Evolutionary conservation across 2,113 vertebrate species (phyloP), one percentile per base, ranked within the genome.

Genomic region (Salvelinus namaycush): DNA sequence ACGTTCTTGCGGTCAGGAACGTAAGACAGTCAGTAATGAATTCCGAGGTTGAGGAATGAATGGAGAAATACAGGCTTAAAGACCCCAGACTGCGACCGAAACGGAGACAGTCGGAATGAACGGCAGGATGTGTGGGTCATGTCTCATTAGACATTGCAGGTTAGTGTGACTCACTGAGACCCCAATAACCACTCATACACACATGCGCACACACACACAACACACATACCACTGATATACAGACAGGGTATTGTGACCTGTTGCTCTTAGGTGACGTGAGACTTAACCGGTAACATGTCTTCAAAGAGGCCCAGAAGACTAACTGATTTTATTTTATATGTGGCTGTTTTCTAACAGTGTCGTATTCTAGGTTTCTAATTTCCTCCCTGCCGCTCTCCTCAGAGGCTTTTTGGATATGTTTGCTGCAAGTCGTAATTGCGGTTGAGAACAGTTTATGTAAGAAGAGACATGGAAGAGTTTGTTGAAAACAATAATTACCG

Each of bases 21-120:
- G 73, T 78, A 57, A 83, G 78, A 86, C 76, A 6, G 29, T 85
- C 80, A 78, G 78, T 83, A 80, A 83, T 76, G 64, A 64, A 78
- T 76, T 70, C 54, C n/a, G 78, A 27, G 74, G 71, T 60, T 76
- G 70, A 7, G 68, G 75, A 66, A 77, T 1, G 67, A 34, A 22
- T 22, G 44, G n/a, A 70, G 68, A 20, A 70, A 70, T 70, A 1
- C 51, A 54, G 3, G 14, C 51, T 48, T 49, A 48, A 71, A 60
- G 79, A 76, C 73, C 69, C 74, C 72, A 80, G 75, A 82, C 75
- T 66, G 65, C 34, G 66, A 76, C 54, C 27, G 26, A 68, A 68
- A 49, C 27, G 20, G 71, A 68, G 73, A 78, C 68, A 71, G 83
- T 9, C 5, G 3, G 68, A n/a, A 44, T 27, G 34, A 69, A 31